Percentiles rank a stretch among this genome's conserved stretches.
phyloP scores from a whole-genome alignment of 1,140 invertebrate genomes.

The Scylla paramamosain region DNA sequence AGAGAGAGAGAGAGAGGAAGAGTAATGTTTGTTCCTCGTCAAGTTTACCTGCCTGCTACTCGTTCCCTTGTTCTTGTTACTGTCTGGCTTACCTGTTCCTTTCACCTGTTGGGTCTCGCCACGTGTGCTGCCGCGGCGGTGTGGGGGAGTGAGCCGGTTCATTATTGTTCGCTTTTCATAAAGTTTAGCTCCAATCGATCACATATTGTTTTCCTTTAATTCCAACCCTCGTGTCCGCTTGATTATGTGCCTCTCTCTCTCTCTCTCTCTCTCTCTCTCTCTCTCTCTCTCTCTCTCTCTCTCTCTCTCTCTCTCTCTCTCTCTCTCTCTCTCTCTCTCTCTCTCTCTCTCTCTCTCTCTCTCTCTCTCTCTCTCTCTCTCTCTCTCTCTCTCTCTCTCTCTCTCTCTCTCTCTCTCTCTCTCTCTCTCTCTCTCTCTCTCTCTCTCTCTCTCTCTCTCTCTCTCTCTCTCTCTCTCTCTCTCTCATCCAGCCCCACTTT shows the following conservation, averaged over 20 bases:
- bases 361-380: too few relatives aligned
- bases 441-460: too few relatives aligned
- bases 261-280: conserved; percentile 30
- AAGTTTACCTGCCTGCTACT: neutral
- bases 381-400: too few relatives aligned
- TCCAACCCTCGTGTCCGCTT: neutral
- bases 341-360: too few relatives aligned
- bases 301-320: too few relatives aligned
- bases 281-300: neutral
- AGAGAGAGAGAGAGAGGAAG: neutral
- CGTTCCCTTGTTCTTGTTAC: neutral
- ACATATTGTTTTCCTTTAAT: conserved; percentile 25
- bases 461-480: too few relatives aligned
- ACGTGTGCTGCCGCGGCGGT: too few relatives aligned
- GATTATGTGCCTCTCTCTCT: neutral
- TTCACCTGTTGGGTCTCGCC: too few relatives aligned
- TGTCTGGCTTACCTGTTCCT: neutral
- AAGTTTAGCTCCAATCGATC: neutral
- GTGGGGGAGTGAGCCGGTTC: neutral
- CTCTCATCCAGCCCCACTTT: too few relatives aligned
- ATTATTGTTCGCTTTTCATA: neutral
- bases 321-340: too few relatives aligned
- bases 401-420: too few relatives aligned
- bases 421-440: too few relatives aligned
- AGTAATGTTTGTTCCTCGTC: neutral